These are phyloP conservation scores for Neoitamus cyanurus DNA, from an alignment of 2,888 invertebrate genomes.

Conservation along the genomic window DNA sequence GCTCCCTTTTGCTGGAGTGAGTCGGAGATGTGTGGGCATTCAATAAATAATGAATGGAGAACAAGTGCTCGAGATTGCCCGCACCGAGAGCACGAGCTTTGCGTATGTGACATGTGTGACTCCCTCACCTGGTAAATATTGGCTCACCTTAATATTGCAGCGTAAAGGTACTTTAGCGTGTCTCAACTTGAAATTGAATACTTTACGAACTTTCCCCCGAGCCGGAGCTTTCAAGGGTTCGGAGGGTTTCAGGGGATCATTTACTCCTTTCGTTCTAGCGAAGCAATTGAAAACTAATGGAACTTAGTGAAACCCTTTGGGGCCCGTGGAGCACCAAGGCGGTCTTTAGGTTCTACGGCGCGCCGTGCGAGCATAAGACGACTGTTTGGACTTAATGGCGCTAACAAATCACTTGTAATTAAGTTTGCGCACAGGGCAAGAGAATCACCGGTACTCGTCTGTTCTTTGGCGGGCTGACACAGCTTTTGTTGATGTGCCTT, in stretches of 20 bases:
- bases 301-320: not conserved
- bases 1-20: not conserved
- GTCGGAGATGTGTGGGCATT: not conserved
- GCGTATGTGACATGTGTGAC: not conserved
- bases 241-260: not conserved
- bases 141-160: not conserved
- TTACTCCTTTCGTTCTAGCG: not conserved
- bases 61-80: not conserved
- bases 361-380: not conserved
- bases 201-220: not conserved
- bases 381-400: not conserved
- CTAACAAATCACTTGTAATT: not conserved
- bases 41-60: slow-evolving; percentile 16
- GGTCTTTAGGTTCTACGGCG: not conserved
- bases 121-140: not conserved
- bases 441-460: not conserved
- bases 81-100: not conserved
- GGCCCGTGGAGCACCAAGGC: not conserved
- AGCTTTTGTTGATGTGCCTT: not conserved
- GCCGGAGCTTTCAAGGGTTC: not conserved
- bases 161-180: not conserved
- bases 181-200: not conserved
- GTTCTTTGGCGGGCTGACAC: not conserved
- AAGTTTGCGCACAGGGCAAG: not conserved
- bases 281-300: not conserved